Base-by-base conservation (phyloP, 2,888 invertebrate genomes). In the Xylota sylvarum region DNA sequence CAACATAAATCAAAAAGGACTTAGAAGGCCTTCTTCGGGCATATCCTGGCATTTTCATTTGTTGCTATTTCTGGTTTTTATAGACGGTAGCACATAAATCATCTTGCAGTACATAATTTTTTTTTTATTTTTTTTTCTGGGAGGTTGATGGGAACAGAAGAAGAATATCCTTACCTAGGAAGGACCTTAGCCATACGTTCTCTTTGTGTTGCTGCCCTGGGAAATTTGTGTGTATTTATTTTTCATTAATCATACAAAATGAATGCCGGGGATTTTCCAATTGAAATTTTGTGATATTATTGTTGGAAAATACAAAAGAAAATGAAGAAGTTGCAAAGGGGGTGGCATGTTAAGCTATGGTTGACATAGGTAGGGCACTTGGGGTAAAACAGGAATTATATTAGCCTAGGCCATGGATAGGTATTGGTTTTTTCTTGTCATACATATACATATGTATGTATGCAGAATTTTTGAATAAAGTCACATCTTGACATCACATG, bases 1-100 rank as follows among this genome's bases (percentile, higher is more conserved):
- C 50, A 76, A 85, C 84, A 85, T 85, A 80, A 85, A 85, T 85
- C 84, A 84, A 70, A 58, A 56, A 35, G 64, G 76, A 76, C 76
- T 65, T 65, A 74, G 69, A 35, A 43, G 60, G 69, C 58, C 69
- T 69, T 50, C 60, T 58, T 76, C 60, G 52, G 43, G 52, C 74
- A 55, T 69, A 76, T 74, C 48, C 74, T 70, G 72, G 6, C 50
- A 27, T 40, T 73, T 62, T 62, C 73, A 73, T 67, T 73, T 84
- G 69, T 64, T 69, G 84, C 74, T 76, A 46, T 76, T 65, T 64
- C 40, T 65, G 74, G 17, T 64, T 76, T 72, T 76, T 65, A 80
- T 80, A 80, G 80, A 85, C 74, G 84, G 64, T 52, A 64, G 56
- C 62, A 46, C 84, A 80, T 85, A 85, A 85, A 85, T 85, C 84